Conservation (phyloP, 2,888 invertebrate species). For the Leptinotarsa rubiginosa region DNA sequence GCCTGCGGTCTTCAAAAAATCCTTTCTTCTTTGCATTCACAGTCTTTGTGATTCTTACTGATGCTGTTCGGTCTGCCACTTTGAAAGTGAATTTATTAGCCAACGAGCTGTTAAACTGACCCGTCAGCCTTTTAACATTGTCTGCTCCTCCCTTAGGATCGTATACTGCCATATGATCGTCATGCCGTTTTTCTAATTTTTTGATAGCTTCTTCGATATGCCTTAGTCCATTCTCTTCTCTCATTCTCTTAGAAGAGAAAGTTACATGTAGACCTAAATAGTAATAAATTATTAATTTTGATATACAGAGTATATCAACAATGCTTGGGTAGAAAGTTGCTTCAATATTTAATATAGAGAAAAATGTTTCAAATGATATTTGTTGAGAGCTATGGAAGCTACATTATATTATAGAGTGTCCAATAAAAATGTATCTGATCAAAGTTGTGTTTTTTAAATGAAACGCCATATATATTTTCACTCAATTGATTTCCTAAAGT, state of each 20-base stretch:
- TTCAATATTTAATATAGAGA: no score
- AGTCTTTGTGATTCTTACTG: slow-evolving; percentile 90
- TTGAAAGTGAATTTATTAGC: slow-evolving; percentile 91
- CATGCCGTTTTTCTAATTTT: slow-evolving; percentile 89
- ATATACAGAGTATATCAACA: no score
- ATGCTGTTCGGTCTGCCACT: slow-evolving; percentile 91
- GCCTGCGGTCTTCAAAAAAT: slow-evolving; percentile 92
- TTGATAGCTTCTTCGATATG: slow-evolving; percentile 92
- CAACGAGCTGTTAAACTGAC: slow-evolving; percentile 92
- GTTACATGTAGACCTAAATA: slow-evolving; percentile 79
- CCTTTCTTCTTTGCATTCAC: slow-evolving; percentile 91
- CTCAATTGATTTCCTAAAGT: no score
- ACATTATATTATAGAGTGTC: no score
- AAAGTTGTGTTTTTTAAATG: no score
- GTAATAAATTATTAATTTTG: background rate
- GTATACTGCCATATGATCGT: slow-evolving; percentile 92
- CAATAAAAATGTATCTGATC: no score
- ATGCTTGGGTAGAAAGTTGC: no score
- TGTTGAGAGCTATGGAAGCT: no score
- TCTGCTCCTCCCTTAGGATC: slow-evolving; percentile 95
- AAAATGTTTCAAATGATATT: no score
- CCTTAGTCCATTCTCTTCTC: slow-evolving; percentile 73
- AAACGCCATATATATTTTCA: no score
- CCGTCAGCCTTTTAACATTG: slow-evolving; percentile 93
- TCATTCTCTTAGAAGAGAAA: slow-evolving; percentile 89